Evolutionary conservation across 2,797 vertebrate species (phyloP), one percentile per base, ranked within the genome.

Genomic region (Manis javanica): DNA sequence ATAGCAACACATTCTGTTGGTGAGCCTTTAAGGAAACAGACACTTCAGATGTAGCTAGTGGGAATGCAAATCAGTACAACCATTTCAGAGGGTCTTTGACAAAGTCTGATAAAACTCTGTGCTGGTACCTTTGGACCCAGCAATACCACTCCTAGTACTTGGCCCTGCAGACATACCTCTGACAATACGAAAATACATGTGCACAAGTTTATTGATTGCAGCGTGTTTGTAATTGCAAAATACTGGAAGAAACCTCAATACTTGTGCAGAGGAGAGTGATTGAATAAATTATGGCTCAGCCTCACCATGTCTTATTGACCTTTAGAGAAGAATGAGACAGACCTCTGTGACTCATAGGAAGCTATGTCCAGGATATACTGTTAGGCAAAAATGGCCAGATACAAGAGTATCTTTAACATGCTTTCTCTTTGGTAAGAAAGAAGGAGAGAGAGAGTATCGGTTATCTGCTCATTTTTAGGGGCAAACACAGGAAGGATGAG

Each of bases 121-220:
- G 3, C 24, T 61, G 18, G 31, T 46, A 7, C 72, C 83, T 78
- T 53, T 19, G 42, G 63, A 59, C 74, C 78, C 63, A 21, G 31
- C 49, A 16, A 23, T 7, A 3, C 81, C 24, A 4, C 86, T 49
- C 11, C 39, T 14, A 31, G 84, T 69, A 69, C 57, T 21, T 46
- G 1, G 7, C 46, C 55, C 79, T n/a, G 12, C 14, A 34, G 87
- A 46, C 83, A 0, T 39, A 7, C 31, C 1, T 39, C 61, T 29
- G 8, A 19, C 46, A 46, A 0, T 4, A 3, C 1, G 92, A 53
- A 57, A 55, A 31, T 1, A 0, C 21, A 0, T 3, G 5, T 29
- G 29, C 31, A 3, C n/a, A 1, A 1, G 12, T 0, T 71, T 39
- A n/a, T 59, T 68, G 7, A 29, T 19, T 7, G 42, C 5, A 4